These are phyloP conservation scores for Scaptomyza parva DNA, from an alignment of 2,888 invertebrate species.

Conservation along the genomic window DNA sequence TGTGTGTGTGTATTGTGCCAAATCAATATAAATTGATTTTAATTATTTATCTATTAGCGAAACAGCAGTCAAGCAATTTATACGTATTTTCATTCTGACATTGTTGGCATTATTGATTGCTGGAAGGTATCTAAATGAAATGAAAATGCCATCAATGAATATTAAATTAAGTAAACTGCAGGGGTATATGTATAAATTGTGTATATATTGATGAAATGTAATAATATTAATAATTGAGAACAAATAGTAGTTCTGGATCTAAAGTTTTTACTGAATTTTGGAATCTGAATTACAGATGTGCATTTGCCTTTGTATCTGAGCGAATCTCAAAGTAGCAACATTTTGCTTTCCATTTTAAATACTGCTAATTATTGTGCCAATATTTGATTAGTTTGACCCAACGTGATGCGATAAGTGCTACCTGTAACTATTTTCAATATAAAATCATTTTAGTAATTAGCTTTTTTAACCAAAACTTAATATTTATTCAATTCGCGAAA, in stretches of 20 bases:
- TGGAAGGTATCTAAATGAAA: slow-evolving; percentile 8
- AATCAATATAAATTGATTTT: slow-evolving; percentile 82
- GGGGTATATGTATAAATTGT: background rate
- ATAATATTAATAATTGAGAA: too few species aligned
- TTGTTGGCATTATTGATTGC: slow-evolving; percentile 57
- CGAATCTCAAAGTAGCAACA: slow-evolving; percentile 4
- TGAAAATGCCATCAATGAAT: slow-evolving; percentile 1
- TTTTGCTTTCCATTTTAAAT: background rate
- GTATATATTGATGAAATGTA: background rate
- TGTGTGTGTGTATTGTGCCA: slow-evolving; percentile 68
- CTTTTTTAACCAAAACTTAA: background rate
- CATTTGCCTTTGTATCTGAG: background rate
- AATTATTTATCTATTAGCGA: slow-evolving; percentile 79
- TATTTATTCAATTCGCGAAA: background rate
- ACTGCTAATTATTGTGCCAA: slow-evolving; percentile 17
- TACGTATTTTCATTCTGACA: slow-evolving; percentile 4
- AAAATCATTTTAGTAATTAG: background rate
- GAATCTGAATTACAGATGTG: background rate
- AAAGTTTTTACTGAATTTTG: too few species aligned
- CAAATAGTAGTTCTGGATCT: too few species aligned
- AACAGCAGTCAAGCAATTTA: slow-evolving; percentile 54
- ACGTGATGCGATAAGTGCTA: slow-evolving; percentile 1
- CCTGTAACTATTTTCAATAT: background rate
- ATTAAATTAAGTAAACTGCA: slow-evolving; percentile 9
- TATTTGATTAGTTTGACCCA: background rate